Evolutionary conservation across 2,888 invertebrate species (phyloP).

Genomic region (Rhodophaea formosa): DNA sequence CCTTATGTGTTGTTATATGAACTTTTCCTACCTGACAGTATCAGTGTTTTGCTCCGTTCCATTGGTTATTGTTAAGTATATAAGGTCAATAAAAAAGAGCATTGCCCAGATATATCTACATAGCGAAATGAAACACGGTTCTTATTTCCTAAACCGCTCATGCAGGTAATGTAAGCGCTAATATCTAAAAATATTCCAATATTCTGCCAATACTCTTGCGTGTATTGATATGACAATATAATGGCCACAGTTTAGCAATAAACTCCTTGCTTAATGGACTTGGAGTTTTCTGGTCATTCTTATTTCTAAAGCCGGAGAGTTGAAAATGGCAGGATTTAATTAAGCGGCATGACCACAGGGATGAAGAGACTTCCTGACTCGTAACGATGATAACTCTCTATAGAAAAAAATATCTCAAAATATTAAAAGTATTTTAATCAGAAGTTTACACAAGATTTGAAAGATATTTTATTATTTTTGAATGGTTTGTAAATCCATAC

Average conservation of each 20-base stretch:
- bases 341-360: slow-evolving; percentile 1
- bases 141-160: not conserved
- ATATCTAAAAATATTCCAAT: slow-evolving; percentile 12
- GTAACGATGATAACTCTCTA: not conserved
- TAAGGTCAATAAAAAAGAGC: too few species aligned
- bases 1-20: too few species aligned
- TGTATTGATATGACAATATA: slow-evolving; percentile 35
- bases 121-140: too few species aligned
- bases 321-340: slow-evolving; percentile 17
- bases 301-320: slow-evolving; percentile 21
- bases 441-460: too few species aligned
- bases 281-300: not conserved
- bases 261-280: slow-evolving; percentile 31
- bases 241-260: slow-evolving; percentile 32
- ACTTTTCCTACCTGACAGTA: too few species aligned
- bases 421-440: too few species aligned
- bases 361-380: not conserved
- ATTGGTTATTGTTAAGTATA: too few species aligned
- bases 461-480: too few species aligned
- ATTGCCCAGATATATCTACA: too few species aligned
- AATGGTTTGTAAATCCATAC: too few species aligned
- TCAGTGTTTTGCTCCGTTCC: too few species aligned
- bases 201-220: slow-evolving; percentile 18
- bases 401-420: not conserved
- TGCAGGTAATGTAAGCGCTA: slow-evolving; percentile 1